phyloP scores from a whole-genome alignment of 2,113 vertebrate species.

The Notothenia rossii region DNA sequence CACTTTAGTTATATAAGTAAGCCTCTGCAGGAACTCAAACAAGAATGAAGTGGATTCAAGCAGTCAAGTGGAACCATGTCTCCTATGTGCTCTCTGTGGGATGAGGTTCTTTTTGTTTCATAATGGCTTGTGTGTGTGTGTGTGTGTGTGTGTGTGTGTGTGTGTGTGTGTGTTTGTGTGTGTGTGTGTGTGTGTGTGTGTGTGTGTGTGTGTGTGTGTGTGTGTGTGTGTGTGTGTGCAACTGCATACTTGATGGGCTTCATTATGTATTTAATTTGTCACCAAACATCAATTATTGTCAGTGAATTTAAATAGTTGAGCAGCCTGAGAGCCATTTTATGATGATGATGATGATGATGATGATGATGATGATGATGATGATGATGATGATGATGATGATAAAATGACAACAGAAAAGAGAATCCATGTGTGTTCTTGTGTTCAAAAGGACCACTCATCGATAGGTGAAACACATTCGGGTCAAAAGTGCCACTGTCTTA shows the following conservation, averaged over 20 bases:
- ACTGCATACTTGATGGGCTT: not conserved
- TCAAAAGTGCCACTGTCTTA: not conserved
- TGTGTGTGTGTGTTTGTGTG: too few species aligned
- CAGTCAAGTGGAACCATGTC: constrained; percentile 54
- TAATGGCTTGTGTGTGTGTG: not conserved
- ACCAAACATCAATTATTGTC: constrained; percentile 27
- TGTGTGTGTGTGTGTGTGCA: too few species aligned
- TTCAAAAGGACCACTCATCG: not conserved
- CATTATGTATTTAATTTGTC: constrained; percentile 49
- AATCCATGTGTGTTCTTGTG: not conserved
- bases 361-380: not conserved
- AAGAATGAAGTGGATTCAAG: constrained; percentile 66
- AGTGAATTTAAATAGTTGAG: not conserved
- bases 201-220: too few species aligned
- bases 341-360: not conserved
- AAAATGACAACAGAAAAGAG: not conserved
- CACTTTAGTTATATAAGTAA: constrained; percentile 76
- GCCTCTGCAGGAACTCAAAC: constrained; percentile 57
- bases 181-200: too few species aligned
- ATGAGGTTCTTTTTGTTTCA: constrained; percentile 48
- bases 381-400: not conserved
- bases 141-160: too few species aligned
- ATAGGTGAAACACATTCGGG: not conserved
- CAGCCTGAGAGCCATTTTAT: not conserved
- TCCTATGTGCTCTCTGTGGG: constrained; percentile 35